A percentile compares a stretch with the other conserved stretches of the same genome.
Evolutionary conservation across 2,113 vertebrate genomes (phyloP).

Genomic region (Sphaerodactylus townsendi): DNA sequence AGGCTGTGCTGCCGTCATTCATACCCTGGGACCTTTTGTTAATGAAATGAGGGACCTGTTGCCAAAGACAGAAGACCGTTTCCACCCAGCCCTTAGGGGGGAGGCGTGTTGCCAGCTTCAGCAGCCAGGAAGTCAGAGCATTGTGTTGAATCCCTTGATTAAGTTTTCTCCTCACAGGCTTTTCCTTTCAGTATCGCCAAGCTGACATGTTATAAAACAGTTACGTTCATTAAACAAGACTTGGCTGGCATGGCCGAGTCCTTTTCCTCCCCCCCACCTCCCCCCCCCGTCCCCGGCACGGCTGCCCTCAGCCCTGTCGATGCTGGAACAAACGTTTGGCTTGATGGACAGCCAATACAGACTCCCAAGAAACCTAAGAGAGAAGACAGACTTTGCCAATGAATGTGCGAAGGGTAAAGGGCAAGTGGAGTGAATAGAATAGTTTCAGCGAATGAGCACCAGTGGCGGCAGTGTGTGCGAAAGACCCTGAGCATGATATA

Average conservation of each 20-base stretch:
- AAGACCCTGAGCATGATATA: background rate
- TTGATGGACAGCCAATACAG: slow-evolving; percentile 52
- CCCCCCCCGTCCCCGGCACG: no score
- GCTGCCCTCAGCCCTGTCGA: slow-evolving; percentile 49
- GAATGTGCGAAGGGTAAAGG: slow-evolving; percentile 12
- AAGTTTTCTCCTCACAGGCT: slow-evolving; percentile 63
- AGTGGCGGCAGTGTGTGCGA: no score
- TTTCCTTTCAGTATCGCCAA: slow-evolving; percentile 52
- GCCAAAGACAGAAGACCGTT: slow-evolving; percentile 53
- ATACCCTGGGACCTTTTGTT: slow-evolving; percentile 37
- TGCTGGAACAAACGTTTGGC: slow-evolving; percentile 59
- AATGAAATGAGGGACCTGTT: slow-evolving; percentile 39
- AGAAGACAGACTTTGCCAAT: slow-evolving; percentile 23
- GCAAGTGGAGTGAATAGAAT: background rate
- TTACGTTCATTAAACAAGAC: slow-evolving; percentile 52
- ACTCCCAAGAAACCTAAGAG: slow-evolving; percentile 44
- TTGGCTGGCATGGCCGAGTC: slow-evolving; percentile 46
- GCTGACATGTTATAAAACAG: slow-evolving; percentile 63
- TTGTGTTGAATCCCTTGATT: slow-evolving; percentile 60
- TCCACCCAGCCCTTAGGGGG: slow-evolving; percentile 13
- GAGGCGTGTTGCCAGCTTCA: slow-evolving; percentile 41
- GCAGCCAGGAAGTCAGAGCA: slow-evolving; percentile 52
- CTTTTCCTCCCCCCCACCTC: no score
- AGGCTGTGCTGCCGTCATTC: slow-evolving; percentile 41
- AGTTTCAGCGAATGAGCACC: background rate